Evolutionary conservation across 2,113 vertebrate species (phyloP).

Genomic region (Microcebus ravelobensis): DNA sequence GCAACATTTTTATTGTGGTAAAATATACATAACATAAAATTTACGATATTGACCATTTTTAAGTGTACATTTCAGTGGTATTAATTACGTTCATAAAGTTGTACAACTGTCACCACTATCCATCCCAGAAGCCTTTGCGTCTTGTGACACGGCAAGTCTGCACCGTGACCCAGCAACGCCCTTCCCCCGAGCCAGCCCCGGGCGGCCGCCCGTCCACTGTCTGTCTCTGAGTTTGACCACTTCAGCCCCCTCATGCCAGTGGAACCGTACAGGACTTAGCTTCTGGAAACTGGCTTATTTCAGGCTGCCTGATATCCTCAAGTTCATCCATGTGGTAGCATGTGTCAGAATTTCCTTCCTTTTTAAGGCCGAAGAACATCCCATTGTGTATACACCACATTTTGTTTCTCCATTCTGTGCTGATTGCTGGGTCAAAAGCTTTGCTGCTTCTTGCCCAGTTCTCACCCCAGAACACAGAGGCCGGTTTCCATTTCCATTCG

Average conservation of each 20-base stretch:
- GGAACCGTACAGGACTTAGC: neutral
- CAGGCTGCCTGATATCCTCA: neutral
- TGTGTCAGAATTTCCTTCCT: neutral
- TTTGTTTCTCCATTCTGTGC: too few species aligned
- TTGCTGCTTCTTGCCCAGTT: neutral
- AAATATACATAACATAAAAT: neutral
- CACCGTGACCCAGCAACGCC: neutral
- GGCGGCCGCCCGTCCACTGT: neutral
- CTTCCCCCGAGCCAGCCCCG: too few species aligned
- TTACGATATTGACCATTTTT: neutral
- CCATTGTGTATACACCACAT: too few species aligned
- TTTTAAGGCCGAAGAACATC: neutral
- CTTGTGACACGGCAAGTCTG: neutral
- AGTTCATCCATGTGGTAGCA: too few species aligned
- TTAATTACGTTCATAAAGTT: too few species aligned
- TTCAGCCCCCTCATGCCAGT: neutral
- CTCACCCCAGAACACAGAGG: neutral
- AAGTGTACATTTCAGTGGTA: neutral
- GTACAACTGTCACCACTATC: too few species aligned
- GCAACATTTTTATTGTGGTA: neutral
- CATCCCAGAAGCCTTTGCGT: too few species aligned
- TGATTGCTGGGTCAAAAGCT: neutral
- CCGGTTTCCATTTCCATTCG: neutral
- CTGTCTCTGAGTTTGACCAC: fast-evolving
- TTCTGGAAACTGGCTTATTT: neutral